These are phyloP conservation scores for Psococerastis gibbosa DNA, from an alignment of 2,888 invertebrate species.

Conservation along the genomic window DNA sequence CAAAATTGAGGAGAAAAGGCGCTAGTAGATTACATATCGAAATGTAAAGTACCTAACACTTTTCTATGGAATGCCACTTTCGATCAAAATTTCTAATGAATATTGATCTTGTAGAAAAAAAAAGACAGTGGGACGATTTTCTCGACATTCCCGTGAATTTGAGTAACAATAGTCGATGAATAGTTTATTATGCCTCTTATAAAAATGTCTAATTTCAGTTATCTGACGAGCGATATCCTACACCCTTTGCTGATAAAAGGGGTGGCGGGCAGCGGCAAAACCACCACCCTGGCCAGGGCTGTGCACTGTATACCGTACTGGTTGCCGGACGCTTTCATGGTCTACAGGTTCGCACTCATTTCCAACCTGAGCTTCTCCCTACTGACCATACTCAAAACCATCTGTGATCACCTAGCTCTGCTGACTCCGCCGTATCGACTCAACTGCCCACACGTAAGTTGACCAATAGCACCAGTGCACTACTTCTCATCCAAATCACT, in stretches of 20 bases:
- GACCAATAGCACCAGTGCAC: too few relatives aligned
- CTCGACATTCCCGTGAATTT: too few relatives aligned
- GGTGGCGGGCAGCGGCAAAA: conserved; percentile 67
- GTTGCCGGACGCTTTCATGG: conserved; percentile 22
- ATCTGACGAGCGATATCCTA: conserved; percentile 38
- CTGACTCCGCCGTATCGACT: conserved; percentile 45
- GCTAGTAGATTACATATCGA: too few relatives aligned
- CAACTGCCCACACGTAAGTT: conserved; percentile 38
- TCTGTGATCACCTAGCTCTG: conserved; percentile 54
- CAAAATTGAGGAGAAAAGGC: too few relatives aligned
- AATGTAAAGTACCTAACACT: too few relatives aligned
- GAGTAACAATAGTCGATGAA: too few relatives aligned
- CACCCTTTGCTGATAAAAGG: conserved; percentile 55
- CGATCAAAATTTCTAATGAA: background rate
- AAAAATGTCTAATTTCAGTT: conserved; percentile 30
- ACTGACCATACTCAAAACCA: conserved; percentile 51
- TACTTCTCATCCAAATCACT: too few relatives aligned
- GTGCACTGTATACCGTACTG: conserved; percentile 29
- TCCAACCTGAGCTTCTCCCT: conserved; percentile 45
- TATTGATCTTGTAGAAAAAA: too few relatives aligned
- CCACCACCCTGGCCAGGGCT: conserved; percentile 54
- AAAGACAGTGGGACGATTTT: too few relatives aligned
- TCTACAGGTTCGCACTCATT: conserved; percentile 41
- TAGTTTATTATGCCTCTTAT: too few relatives aligned
- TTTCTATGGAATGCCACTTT: too few relatives aligned